Conservation (phyloP, 2,888 invertebrate genomes). For the Pteria penguin region DNA sequence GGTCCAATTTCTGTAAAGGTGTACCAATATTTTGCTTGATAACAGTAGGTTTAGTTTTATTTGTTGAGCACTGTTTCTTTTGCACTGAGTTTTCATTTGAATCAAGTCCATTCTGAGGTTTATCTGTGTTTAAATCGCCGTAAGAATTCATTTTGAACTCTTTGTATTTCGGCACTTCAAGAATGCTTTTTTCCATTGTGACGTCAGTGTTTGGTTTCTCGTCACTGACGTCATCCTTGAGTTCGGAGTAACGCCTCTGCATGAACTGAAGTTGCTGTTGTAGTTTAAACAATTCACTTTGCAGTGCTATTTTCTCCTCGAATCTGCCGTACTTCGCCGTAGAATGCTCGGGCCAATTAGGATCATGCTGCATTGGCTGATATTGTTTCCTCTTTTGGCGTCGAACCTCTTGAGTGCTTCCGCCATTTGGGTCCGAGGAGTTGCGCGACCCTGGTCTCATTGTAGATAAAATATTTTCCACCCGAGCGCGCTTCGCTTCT, state of each 20-base stretch:
- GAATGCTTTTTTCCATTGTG: slow-evolving; percentile 22
- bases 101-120: neutral
- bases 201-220: slow-evolving; percentile 8
- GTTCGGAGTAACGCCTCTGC: slow-evolving; percentile 93
- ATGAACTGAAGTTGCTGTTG: slow-evolving; percentile 94
- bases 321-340: slow-evolving; percentile 75
- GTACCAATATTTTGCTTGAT: slow-evolving; percentile 37
- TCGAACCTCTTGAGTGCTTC: slow-evolving; percentile 58
- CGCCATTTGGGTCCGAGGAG: slow-evolving; percentile 47
- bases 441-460: slow-evolving; percentile 85
- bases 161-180: slow-evolving; percentile 44
- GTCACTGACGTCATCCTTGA: slow-evolving; percentile 82
- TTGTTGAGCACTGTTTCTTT: neutral
- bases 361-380: slow-evolving; percentile 92
- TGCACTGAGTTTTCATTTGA: neutral
- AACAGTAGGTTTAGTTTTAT: neutral
- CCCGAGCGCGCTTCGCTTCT: slow-evolving; percentile 91
- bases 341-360: slow-evolving; percentile 81
- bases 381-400: slow-evolving; percentile 91
- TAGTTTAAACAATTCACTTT: slow-evolving; percentile 91
- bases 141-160: slow-evolving; percentile 40
- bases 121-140: too few relatives aligned
- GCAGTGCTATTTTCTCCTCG: slow-evolving; percentile 83
- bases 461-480: slow-evolving; percentile 96
- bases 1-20: slow-evolving; percentile 82